These are phyloP conservation scores for Apostichopus japonicus DNA, from an alignment of 35 echinoderm and acorn worm species.

Conservation along the genomic window DNA sequence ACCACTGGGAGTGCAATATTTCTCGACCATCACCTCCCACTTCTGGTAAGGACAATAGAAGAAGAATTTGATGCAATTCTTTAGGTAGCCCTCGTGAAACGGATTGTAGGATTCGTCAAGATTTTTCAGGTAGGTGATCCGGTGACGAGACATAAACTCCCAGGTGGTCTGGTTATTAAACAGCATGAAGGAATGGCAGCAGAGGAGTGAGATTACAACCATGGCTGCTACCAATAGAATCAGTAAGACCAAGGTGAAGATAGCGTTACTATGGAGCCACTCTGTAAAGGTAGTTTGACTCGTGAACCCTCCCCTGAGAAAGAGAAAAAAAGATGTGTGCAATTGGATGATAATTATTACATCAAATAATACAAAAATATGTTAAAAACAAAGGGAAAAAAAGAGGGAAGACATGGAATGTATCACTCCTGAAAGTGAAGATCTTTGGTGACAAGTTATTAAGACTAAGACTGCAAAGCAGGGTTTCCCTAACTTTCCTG, in stretches of 20 bases:
- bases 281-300: conserved; percentile 58
- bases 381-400: too few species aligned
- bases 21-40: conserved; percentile 80
- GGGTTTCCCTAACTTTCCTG: too few species aligned
- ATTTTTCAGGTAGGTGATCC: conserved; percentile 89
- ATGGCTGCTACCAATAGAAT: conserved; percentile 55
- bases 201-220: conserved; percentile 70
- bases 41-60: conserved; percentile 86
- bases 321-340: not conserved
- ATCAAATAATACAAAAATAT: too few species aligned
- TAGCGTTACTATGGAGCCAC: conserved; percentile 81
- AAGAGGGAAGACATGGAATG: too few species aligned
- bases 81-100: conserved; percentile 88
- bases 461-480: too few species aligned
- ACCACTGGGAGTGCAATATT: conserved; percentile 41
- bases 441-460: too few species aligned
- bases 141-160: conserved; percentile 97
- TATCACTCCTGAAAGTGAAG: too few species aligned
- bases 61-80: conserved; percentile 93
- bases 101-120: conserved; percentile 85
- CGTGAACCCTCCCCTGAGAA: conserved; percentile 78
- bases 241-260: conserved; percentile 75
- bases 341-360: too few species aligned
- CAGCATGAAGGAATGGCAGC: conserved; percentile 94
- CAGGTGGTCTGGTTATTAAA: conserved; percentile 94